These are phyloP conservation scores for Cephalotes varians DNA, from an alignment of 2,888 invertebrate genomes.

Conservation along the genomic window DNA sequence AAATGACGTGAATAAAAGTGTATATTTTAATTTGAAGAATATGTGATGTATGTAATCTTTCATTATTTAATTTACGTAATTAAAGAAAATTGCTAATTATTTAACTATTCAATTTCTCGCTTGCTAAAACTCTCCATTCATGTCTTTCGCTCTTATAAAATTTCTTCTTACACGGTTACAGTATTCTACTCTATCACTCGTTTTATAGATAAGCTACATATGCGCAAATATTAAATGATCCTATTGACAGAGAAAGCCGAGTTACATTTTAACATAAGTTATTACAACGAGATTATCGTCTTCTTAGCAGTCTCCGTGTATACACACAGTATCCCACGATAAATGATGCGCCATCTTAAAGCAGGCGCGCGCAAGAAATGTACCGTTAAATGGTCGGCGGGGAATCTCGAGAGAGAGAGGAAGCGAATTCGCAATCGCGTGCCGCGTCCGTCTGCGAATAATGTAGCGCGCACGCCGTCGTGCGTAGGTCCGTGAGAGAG, in stretches of 20 bases:
- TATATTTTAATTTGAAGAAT: not conserved
- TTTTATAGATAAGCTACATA: not conserved
- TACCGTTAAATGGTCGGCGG: slow-evolving; percentile 45
- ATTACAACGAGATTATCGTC: slow-evolving; percentile 2
- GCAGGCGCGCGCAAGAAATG: slow-evolving; percentile 41
- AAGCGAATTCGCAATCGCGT: slow-evolving; percentile 51
- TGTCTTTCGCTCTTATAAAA: not conserved
- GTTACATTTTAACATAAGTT: slow-evolving; percentile 13
- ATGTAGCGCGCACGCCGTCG: slow-evolving; percentile 38
- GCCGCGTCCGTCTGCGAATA: slow-evolving; percentile 45
- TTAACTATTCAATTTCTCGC: not conserved
- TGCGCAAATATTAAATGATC: not conserved
- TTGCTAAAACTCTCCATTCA: not conserved
- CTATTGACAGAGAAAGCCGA: slow-evolving; percentile 3
- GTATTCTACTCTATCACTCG: not conserved
- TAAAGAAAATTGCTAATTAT: not conserved
- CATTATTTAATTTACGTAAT: not conserved
- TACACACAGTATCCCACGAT: slow-evolving; percentile 11
- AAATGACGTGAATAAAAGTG: not conserved
- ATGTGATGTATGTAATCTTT: not conserved
- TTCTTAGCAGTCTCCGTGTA: not conserved
- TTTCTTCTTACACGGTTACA: not conserved
- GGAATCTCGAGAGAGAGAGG: slow-evolving; percentile 25
- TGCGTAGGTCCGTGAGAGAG: slow-evolving; percentile 40
- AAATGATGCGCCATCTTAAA: slow-evolving; percentile 30